phyloP scores from a whole-genome alignment of 2,888 invertebrate species.

The Galeopsomyia nigrocyanea region DNA sequence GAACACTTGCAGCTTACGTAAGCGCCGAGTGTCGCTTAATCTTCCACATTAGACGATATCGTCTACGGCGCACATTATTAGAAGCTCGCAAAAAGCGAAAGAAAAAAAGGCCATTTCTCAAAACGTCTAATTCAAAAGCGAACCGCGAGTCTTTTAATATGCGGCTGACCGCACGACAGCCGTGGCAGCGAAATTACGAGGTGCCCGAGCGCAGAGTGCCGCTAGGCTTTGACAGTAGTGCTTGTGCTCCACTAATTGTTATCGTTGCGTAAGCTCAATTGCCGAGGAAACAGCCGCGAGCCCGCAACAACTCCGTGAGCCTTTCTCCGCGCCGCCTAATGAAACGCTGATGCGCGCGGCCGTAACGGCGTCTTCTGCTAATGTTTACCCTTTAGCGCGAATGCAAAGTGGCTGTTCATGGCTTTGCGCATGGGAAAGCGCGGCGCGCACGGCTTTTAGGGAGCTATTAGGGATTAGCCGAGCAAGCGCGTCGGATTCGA shows the following conservation, averaged over 20 bases:
- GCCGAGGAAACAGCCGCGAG: slow-evolving; percentile 54
- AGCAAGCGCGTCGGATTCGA: too few species aligned
- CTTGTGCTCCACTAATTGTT: slow-evolving; percentile 57
- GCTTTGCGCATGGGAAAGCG: neutral
- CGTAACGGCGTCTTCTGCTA: slow-evolving; percentile 25
- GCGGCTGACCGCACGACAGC: too few species aligned
- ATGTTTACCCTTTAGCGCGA: slow-evolving; percentile 34
- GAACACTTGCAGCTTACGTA: too few species aligned
- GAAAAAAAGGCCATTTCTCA: too few species aligned
- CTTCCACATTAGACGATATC: too few species aligned
- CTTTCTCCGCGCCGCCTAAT: slow-evolving; percentile 5
- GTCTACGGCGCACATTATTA: too few species aligned
- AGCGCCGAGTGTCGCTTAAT: too few species aligned
- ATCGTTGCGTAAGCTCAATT: slow-evolving; percentile 63
- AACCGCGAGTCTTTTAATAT: too few species aligned
- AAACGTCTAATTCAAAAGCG: too few species aligned
- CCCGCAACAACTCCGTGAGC: too few species aligned
- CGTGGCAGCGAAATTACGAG: slow-evolving; percentile 14
- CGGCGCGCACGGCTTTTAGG: neutral
- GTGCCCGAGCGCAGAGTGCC: neutral
- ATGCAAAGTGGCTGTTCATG: neutral
- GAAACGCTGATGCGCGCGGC: slow-evolving; percentile 14
- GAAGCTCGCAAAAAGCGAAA: too few species aligned
- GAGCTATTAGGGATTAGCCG: too few species aligned
- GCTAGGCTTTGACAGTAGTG: neutral